A percentile compares a stretch with the other conserved stretches of the same genome.
These are phyloP conservation scores for Drosophila lacteicornis DNA, from an alignment of 1,140 invertebrate species.

Conservation along the genomic window DNA sequence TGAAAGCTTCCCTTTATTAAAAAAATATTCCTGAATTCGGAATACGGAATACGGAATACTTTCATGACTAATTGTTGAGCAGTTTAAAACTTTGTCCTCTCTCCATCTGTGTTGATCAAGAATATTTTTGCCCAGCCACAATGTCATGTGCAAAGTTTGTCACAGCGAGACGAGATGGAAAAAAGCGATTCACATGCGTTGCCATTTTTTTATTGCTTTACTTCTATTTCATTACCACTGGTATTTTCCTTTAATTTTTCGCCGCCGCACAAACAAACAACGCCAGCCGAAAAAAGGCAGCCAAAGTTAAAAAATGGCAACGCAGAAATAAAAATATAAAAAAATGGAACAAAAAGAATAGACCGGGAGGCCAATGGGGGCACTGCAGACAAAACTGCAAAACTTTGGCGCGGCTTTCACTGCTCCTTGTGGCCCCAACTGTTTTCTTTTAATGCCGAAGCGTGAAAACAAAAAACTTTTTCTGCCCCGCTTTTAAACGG, in stretches of 20 bases:
- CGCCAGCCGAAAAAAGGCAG: constrained; percentile 22
- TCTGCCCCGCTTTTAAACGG: constrained; percentile 53
- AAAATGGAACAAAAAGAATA: neutral
- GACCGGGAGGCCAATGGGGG: constrained; percentile 23
- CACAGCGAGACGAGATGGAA: neutral
- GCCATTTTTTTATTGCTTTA: constrained; percentile 33
- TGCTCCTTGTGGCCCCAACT: constrained; percentile 38
- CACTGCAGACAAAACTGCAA: constrained; percentile 76
- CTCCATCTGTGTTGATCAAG: constrained; percentile 6
- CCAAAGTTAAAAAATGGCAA: constrained; percentile 60
- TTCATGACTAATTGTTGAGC: constrained; percentile 42
- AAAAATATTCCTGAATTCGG: constrained; percentile 11
- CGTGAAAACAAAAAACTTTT: constrained; percentile 82
- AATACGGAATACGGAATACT: constrained; percentile 10
- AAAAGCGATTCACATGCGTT: neutral
- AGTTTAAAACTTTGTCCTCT: constrained; percentile 41
- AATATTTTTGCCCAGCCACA: constrained; percentile 10
- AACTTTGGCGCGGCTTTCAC: constrained; percentile 53
- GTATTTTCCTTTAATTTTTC: constrained; percentile 80
- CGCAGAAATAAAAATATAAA: constrained; percentile 30
- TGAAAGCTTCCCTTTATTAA: constrained; percentile 13
- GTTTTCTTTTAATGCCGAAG: constrained; percentile 80
- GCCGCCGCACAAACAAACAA: constrained; percentile 68
- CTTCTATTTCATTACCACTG: constrained; percentile 72
- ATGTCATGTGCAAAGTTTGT: constrained; percentile 18